Base-by-base conservation (phyloP, 2,113 vertebrate genomes). In the Madoqua kirkii region DNA sequence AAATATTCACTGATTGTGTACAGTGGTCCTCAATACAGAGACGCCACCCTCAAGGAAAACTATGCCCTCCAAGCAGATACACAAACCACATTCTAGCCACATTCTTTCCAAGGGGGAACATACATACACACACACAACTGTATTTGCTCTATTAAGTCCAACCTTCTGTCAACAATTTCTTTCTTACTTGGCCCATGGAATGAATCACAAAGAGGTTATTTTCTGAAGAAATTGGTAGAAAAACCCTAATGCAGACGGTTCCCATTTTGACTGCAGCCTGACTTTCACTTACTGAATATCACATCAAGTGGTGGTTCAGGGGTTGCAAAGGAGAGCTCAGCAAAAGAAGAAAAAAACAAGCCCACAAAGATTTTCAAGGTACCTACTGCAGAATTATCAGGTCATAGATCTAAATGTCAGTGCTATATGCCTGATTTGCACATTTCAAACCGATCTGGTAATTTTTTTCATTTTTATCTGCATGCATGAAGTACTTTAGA, bases 371-470 rank as follows among this genome's bases (percentile, higher is more conserved):
- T 98, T 98, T 98, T 96, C 96, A 97, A 98, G 97, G 98, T 98
- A 97, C 94, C 98, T 96, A 96, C 97, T 97, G 97, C 94, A 96
- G 84, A 97, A 98, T 97, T 97, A 98, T 98, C 98, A 98, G 97
- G 98, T 98, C 98, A 98, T 97, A 98, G 98, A 98, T 98, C 98
- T 98, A 98, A 99, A 98, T 98, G 98, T 98, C 98, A 98, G 93
- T 74, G 76, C 96, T 97, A 85, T 97, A 97, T 96, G 98, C 98
- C 96, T 79, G 97, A 98, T 98, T 98, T 98, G 98, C 98, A 98
- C 98, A 98, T 99, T 98, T 98, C 97, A 98, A 98, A 98, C 96
- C 43, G 19, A 98, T 98, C 98, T 98, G 91, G 96, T 97, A 96
- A 97, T 54, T 87, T 98, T 98, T 98, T 98, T 97, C 97, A 96